A percentile compares a stretch with the other conserved stretches of the same genome.
phyloP scores from a whole-genome alignment of 2,888 invertebrate genomes.

The Scotopteryx bipunctaria region DNA sequence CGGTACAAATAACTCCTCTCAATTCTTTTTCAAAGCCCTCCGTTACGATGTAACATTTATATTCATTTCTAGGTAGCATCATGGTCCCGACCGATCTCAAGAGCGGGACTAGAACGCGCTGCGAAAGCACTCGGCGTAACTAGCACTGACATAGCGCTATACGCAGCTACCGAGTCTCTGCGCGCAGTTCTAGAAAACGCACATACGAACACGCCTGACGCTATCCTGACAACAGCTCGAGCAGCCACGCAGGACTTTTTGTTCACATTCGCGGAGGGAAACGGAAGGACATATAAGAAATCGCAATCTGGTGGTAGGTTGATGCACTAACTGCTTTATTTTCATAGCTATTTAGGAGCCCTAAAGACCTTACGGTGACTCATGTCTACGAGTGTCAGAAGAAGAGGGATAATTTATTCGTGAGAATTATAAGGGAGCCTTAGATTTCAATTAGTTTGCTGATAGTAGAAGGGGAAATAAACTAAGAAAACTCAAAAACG shows the following conservation, averaged over 20 bases:
- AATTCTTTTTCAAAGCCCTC: too few relatives aligned
- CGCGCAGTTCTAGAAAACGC: constrained; percentile 84
- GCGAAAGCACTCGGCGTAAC: constrained; percentile 84
- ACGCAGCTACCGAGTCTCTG: constrained; percentile 85
- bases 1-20: too few relatives aligned
- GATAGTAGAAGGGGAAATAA: too few relatives aligned
- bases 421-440: too few relatives aligned
- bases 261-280: constrained; percentile 75
- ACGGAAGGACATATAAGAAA: constrained; percentile 76
- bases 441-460: too few relatives aligned
- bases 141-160: constrained; percentile 85
- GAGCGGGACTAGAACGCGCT: constrained; percentile 82
- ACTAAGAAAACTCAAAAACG: too few relatives aligned
- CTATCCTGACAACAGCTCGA: constrained; percentile 85
- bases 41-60: too few relatives aligned
- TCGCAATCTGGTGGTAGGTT: constrained; percentile 78
- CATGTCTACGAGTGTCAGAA: too few relatives aligned
- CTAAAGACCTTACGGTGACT: too few relatives aligned
- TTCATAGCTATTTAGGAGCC: too few relatives aligned
- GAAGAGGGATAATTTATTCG: too few relatives aligned
- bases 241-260: constrained; percentile 83
- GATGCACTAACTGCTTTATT: background rate
- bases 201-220: constrained; percentile 79
- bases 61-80: constrained; percentile 79
- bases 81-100: constrained; percentile 87